These are phyloP conservation scores for Diorhabda carinulata DNA, from an alignment of 1,140 invertebrate species.

Conservation along the genomic window DNA sequence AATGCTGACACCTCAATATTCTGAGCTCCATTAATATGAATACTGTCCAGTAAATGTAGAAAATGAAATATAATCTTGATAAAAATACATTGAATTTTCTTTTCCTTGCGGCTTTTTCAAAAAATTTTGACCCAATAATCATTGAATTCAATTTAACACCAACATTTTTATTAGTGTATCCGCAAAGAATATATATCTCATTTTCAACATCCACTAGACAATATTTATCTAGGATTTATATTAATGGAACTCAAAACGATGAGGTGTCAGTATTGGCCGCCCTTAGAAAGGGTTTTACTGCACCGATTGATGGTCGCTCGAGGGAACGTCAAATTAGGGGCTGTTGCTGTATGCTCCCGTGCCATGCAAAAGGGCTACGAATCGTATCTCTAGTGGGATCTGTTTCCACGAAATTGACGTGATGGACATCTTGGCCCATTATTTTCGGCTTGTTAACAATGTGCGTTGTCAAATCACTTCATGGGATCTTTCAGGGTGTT, in stretches of 20 bases:
- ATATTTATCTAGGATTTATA: constrained; percentile 6
- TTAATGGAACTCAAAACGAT: constrained; percentile 10
- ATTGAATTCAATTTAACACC: no score
- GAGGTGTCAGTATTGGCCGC: background rate
- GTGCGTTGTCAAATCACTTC: constrained; percentile 3
- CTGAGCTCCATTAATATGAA: constrained; percentile 15
- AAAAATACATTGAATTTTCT: no score
- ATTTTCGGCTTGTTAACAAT: background rate
- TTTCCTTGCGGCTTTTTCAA: no score
- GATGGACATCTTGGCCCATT: constrained; percentile 5
- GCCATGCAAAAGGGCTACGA: background rate
- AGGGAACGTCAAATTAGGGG: constrained; percentile 16
- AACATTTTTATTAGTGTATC: no score
- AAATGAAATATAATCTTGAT: no score
- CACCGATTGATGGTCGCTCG: constrained; percentile 9
- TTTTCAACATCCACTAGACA: background rate
- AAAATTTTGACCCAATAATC: no score
- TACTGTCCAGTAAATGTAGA: constrained; percentile 8
- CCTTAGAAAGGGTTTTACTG: constrained; percentile 12
- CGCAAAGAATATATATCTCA: no score
- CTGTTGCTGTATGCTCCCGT: constrained; percentile 7
- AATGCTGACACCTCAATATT: constrained; percentile 9
- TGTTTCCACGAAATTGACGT: constrained; percentile 2
- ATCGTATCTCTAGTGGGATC: constrained; percentile 12
- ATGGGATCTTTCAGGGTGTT: background rate